These are phyloP conservation scores for Oppia nitens DNA, from an alignment of 1,140 invertebrate species.

Conservation along the genomic window DNA sequence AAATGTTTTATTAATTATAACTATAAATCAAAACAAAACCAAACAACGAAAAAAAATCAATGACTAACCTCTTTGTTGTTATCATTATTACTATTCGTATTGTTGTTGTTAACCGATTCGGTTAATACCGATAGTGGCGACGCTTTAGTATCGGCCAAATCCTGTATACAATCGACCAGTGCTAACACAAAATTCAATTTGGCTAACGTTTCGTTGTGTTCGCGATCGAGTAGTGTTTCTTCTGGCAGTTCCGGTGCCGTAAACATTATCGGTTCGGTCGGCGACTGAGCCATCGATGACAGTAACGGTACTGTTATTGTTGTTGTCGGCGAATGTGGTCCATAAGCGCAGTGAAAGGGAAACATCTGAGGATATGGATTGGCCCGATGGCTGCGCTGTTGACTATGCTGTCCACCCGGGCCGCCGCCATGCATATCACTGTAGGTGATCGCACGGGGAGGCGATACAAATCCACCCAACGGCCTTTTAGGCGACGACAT, in stretches of 20 bases:
- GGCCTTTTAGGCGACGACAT: no score
- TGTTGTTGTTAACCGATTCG: conserved; percentile 20
- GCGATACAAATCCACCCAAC: no score
- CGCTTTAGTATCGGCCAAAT: conserved; percentile 55
- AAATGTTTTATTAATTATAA: no score
- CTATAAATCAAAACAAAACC: no score
- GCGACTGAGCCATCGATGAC: conserved; percentile 4
- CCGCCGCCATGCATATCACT: not conserved
- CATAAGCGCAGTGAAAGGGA: not conserved
- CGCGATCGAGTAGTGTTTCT: conserved; percentile 81
- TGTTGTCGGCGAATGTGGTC: not conserved
- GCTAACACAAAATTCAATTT: conserved; percentile 84
- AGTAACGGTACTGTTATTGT: not conserved
- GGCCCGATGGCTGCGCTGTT: not conserved
- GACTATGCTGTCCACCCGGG: not conserved
- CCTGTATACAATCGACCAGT: conserved; percentile 72
- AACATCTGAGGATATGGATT: no score
- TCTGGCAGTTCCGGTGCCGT: conserved; percentile 77
- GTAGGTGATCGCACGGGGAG: not conserved
- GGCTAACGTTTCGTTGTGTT: conserved; percentile 81
- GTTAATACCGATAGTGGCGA: conserved; percentile 43
- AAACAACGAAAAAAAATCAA: no score
- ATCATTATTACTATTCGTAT: no score
- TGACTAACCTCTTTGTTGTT: no score
- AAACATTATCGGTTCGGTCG: conserved; percentile 51